Base-by-base conservation (phyloP, 2,888 invertebrate species). In the Junonia oenone region DNA sequence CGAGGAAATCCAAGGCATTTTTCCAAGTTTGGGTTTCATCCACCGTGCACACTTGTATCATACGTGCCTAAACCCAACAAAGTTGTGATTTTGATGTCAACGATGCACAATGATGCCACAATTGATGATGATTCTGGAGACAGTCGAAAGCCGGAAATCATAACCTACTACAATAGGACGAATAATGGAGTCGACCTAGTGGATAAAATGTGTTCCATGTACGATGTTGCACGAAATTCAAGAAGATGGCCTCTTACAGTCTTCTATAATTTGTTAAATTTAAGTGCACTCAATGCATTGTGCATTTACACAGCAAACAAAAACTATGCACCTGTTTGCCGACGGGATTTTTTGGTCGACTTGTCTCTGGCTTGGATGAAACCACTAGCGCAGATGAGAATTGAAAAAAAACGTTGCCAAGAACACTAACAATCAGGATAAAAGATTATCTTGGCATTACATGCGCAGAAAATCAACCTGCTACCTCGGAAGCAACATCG, bases 141-240 rank as follows among this genome's bases (percentile, higher is more conserved):
- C 17, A 37, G 15, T 13, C 43, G 38, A 13, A 63, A 61, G 43
- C 64, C 64, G 8, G 61, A 58, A 51, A 63, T 66, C 14, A 61
- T 64, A 35, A 59, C 62, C 6, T 63, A 62, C 38, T 67, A 68
- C 48, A 68, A 67, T 53, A 22, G 45, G 13, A 68, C 64, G 1
- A 68, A 70, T 60, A 56, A 51, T 48, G 64, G 66, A 4, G 63
- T 64, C 11, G 63, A 68, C 55, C 26, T 65, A 6, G 61, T 64
- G 0, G 65, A 68, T 45, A 61, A 66, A 52, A 60, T 68, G 59
- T 58, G 65, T 49, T 60, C 63, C 2, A 9, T 56, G 37, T 65
- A 63, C 47, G 55, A 60, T 37, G 63, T 63, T n/a, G 53, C 48
- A 3, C 38, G 48, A 59, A 63, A 63, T 35, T 59, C 48, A 11